phyloP scores from a whole-genome alignment of 2,888 invertebrate species.

The Monoplex corrugatus region DNA sequence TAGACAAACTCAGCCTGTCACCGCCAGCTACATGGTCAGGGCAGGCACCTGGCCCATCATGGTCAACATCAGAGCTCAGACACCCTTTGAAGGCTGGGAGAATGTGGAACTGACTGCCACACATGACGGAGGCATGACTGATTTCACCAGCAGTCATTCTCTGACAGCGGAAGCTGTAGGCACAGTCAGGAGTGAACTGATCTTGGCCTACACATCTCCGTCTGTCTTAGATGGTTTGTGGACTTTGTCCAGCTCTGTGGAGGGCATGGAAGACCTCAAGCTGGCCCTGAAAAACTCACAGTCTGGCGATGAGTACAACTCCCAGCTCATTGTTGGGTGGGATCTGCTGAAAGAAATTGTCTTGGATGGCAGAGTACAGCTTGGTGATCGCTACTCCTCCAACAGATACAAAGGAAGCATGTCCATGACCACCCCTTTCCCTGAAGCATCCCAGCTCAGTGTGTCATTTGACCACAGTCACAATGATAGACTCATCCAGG shows the following conservation, averaged over 20 bases:
- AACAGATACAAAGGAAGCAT: slow-evolving; percentile 36
- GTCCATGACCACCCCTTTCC: slow-evolving; percentile 54
- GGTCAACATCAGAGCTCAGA: slow-evolving; percentile 41
- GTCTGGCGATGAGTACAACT: slow-evolving; percentile 31
- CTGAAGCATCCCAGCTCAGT: slow-evolving; percentile 43
- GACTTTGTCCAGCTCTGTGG: slow-evolving; percentile 51
- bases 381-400: neutral
- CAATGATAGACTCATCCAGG: slow-evolving; percentile 44
- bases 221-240: slow-evolving; percentile 48
- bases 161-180: slow-evolving; percentile 44
- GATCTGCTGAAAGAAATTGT: slow-evolving; percentile 54
- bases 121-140: slow-evolving; percentile 51
- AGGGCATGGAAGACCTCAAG: slow-evolving; percentile 52
- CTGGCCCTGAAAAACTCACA: slow-evolving; percentile 49
- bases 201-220: slow-evolving; percentile 47
- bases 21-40: slow-evolving; percentile 39
- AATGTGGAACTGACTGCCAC: slow-evolving; percentile 43
- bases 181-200: slow-evolving; percentile 44
- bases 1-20: slow-evolving; percentile 23
- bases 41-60: slow-evolving; percentile 38
- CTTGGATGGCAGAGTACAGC: slow-evolving; percentile 47
- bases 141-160: slow-evolving; percentile 48
- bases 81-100: slow-evolving; percentile 43
- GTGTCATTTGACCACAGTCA: slow-evolving; percentile 51
- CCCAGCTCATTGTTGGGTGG: slow-evolving; percentile 58